Base-by-base conservation (phyloP, 64 coral and sea anemone genomes). In the Stylophora pistillata region DNA sequence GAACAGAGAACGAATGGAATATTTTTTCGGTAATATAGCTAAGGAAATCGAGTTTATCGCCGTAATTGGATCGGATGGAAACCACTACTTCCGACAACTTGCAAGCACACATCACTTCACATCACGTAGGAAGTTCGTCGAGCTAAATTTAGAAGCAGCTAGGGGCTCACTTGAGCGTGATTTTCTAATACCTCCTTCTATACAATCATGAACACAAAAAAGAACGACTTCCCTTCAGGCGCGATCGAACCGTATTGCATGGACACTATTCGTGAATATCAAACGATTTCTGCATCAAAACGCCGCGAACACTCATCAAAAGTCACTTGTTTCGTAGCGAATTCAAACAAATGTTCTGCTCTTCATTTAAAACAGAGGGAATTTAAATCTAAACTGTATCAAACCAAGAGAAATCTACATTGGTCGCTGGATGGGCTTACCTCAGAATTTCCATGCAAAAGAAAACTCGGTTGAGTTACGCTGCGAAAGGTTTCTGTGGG, bases 51-150 rank as follows among this genome's bases (percentile, higher is more conserved):
- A 47, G 37, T 47, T 47, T 47, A 47, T 47, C 1, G 37, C 0
- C 37, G 37, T 47, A 47, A 47, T 47, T 47, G 37, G 37, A 47
- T 47, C 7, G 37, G 37, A 47, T 47, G 37, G 37, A 47, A 26
- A 83, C 80, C 61, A 53, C 80, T n/a, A 69, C 27, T 83, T 83
- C 80, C 80, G 80, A 69, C 16, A 12, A 66, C 10, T 63, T 14
- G 62, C 15, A 47, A 47, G 37, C 1, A 53, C 60, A 52, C 21
- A 34, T 62, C 80, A 83, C 80, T 78, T 78, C 20, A 20, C 34
- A 12, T n/a, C 73, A 47, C 21, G 25, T 65, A 30, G 37, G 37
- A 7, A 47, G 0, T 47, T 47, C 37, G 37, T 47, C 1, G 2
- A 65, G 32, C 53, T 66, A 53, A 69, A 83, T 68, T 25, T 83